Percentiles rank a stretch among this genome's conserved stretches.
Conservation (phyloP, 2,113 vertebrate genomes). For the Poicephalus gulielmi region DNA sequence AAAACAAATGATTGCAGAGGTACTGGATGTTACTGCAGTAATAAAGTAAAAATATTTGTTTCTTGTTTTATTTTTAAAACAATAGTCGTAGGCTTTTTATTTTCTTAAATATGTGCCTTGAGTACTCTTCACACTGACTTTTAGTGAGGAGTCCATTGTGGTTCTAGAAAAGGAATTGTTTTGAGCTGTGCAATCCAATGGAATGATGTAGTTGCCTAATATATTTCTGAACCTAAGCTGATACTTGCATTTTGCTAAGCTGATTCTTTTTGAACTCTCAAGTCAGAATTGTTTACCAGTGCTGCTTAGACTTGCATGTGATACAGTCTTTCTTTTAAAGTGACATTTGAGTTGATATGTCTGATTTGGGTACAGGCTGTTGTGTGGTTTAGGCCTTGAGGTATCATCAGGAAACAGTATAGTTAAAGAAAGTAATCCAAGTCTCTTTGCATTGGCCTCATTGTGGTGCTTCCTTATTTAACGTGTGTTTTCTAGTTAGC, state of each 20-base stretch:
- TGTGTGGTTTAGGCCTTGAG: not conserved
- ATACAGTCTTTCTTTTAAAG: not conserved
- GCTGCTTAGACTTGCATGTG: not conserved
- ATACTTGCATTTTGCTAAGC: constrained; percentile 39
- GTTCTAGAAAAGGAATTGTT: constrained; percentile 55
- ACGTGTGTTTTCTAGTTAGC: not conserved
- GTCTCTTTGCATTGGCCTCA: constrained; percentile 33
- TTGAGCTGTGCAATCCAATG: not conserved
- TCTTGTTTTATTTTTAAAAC: not conserved
- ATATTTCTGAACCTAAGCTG: constrained; percentile 49
- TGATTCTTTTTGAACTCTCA: not conserved
- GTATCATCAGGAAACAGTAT: not conserved
- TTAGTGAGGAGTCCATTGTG: not conserved
- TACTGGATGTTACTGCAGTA: not conserved
- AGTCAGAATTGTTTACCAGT: not conserved
- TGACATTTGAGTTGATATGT: not conserved
- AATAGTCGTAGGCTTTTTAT: not conserved
- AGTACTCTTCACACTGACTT: not conserved
- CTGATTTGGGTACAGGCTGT: not conserved
- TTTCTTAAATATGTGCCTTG: not conserved
- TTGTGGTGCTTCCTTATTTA: constrained; percentile 44
- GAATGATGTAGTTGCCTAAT: constrained; percentile 43
- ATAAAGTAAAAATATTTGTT: not conserved
- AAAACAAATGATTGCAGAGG: not conserved
- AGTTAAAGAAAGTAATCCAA: constrained; percentile 5